Percentiles rank a stretch among this genome's conserved stretches.
Conservation (phyloP, 2,888 invertebrate genomes). For the Morpho helenor region DNA sequence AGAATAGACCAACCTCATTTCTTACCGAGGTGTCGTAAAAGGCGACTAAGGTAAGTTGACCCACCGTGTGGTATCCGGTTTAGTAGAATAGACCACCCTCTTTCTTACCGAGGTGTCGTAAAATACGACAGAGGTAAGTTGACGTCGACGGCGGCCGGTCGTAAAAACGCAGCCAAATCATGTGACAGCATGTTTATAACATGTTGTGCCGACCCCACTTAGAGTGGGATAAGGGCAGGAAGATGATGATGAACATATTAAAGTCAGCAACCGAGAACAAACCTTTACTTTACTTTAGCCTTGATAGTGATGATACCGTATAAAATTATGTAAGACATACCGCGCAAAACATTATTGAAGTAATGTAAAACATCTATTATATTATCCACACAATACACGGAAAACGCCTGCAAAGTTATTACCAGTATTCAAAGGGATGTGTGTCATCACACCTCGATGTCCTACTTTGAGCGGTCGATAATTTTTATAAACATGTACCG, state of each 20-base stretch:
- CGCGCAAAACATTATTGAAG: constrained; percentile 7
- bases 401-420: constrained; percentile 2
- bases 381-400: constrained; percentile 6
- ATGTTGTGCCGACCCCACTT: too few relatives aligned
- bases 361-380: constrained; percentile 2
- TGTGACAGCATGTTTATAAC: too few relatives aligned
- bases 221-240: too few relatives aligned
- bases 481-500: background rate
- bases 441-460: constrained; percentile 25
- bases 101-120: too few relatives aligned
- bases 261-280: background rate
- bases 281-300: background rate
- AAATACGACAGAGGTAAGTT: too few relatives aligned
- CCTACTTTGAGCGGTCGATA: constrained; percentile 21
- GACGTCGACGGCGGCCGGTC: too few relatives aligned
- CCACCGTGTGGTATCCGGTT: too few relatives aligned
- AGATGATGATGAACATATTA: background rate
- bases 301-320: background rate
- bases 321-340: constrained; percentile 2
- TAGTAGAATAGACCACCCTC: too few relatives aligned
- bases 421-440: constrained; percentile 7
- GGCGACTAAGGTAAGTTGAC: too few relatives aligned
- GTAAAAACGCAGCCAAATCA: too few relatives aligned
- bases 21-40: too few relatives aligned
- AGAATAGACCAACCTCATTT: too few relatives aligned